These are phyloP conservation scores for Acronicta alni DNA, from an alignment of 2,888 invertebrate species.

Conservation along the genomic window DNA sequence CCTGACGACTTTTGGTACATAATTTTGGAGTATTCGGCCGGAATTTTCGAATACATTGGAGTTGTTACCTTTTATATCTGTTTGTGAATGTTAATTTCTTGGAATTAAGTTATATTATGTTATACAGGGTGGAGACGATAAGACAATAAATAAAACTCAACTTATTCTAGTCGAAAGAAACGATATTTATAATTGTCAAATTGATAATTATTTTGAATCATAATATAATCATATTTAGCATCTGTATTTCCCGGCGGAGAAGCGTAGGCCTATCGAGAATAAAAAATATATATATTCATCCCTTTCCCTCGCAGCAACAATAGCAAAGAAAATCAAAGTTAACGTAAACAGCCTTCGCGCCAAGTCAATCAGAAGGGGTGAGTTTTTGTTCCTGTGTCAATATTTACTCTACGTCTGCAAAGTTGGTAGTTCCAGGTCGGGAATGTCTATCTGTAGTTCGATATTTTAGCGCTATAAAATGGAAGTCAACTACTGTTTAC, in stretches of 20 bases:
- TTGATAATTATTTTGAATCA: no score
- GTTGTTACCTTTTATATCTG: slow-evolving; percentile 39
- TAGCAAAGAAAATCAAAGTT: slow-evolving; percentile 43
- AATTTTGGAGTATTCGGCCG: slow-evolving; percentile 35
- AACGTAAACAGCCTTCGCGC: slow-evolving; percentile 29
- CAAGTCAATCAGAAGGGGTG: slow-evolving; percentile 50
- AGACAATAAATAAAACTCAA: no score
- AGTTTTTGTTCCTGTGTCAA: slow-evolving; percentile 36
- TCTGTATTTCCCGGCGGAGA: no score
- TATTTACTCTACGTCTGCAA: slow-evolving; percentile 41
- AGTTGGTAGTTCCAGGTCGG: slow-evolving; percentile 11
- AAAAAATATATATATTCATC: background rate
- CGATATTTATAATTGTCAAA: no score
- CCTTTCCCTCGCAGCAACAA: slow-evolving; percentile 22
- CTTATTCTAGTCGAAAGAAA: no score
- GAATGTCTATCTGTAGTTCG: slow-evolving; percentile 4
- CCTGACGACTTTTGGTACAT: slow-evolving; percentile 39
- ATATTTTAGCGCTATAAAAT: background rate
- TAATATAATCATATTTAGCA: no score
- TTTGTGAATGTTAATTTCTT: slow-evolving; percentile 30
- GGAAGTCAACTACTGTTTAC: no score
- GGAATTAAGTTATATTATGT: no score
- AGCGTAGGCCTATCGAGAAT: no score
- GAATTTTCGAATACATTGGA: slow-evolving; percentile 37
- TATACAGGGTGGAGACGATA: no score